Evolutionary conservation across 2,797 vertebrate species (phyloP).

Genomic region (Anisognathus igniventris): DNA sequence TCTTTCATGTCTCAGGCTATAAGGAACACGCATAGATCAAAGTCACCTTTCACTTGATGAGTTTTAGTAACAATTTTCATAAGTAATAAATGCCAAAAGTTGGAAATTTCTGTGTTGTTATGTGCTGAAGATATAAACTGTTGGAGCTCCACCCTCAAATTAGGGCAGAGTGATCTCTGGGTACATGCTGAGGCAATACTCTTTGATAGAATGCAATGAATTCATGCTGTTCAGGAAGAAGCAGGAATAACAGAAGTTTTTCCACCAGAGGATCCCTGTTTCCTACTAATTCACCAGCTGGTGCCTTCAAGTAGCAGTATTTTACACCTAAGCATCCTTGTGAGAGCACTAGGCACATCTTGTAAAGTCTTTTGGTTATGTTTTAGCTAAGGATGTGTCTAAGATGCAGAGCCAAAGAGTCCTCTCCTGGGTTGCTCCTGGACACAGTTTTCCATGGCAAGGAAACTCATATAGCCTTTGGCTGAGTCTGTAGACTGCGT

Average conservation of each 20-base stretch:
- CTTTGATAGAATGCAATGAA: not conserved
- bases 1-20: not conserved
- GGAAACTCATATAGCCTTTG: not conserved
- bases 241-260: not conserved
- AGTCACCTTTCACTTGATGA: accelerated
- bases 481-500: not conserved
- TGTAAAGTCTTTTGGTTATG: not conserved
- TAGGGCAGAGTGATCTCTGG: not conserved
- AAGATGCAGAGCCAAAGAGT: not conserved
- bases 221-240: not conserved
- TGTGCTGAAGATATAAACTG: not conserved
- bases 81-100: not conserved
- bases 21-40: not conserved
- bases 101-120: not conserved
- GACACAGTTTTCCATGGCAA: not conserved
- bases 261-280: not conserved
- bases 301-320: not conserved
- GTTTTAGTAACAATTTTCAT: not conserved
- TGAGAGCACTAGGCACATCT: not conserved
- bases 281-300: not conserved
- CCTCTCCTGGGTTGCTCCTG: not conserved
- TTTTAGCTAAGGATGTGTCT: not conserved
- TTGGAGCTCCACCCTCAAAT: not conserved
- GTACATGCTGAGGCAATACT: not conserved
- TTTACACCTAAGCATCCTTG: not conserved